Evolutionary conservation across 1,140 invertebrate genomes (phyloP).

Genomic region (Formica selysi): DNA sequence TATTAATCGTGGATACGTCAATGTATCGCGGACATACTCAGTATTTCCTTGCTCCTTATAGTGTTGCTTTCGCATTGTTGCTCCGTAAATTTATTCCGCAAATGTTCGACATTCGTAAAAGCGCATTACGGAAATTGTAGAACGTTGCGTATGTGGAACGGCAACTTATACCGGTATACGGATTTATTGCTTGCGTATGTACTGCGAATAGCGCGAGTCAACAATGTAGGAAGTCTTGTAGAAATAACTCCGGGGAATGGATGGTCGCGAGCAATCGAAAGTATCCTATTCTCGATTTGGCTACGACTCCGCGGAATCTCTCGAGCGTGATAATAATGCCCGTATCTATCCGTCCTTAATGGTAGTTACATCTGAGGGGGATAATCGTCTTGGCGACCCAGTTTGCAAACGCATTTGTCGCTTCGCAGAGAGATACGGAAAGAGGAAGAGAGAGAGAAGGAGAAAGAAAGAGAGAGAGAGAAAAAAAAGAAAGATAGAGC

Average conservation of each 20-base stretch:
- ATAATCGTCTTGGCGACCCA: constrained; percentile 70
- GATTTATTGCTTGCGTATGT: constrained; percentile 55
- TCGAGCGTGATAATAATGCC: constrained; percentile 64
- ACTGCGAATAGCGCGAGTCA: constrained; percentile 63
- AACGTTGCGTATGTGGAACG: background rate
- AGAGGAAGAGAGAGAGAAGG: background rate
- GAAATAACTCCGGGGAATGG: constrained; percentile 64
- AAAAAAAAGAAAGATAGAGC: background rate
- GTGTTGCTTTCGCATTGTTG: constrained; percentile 14
- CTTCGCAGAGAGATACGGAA: background rate
- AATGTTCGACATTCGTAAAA: constrained; percentile 40
- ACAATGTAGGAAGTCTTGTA: constrained; percentile 67
- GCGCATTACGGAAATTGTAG: constrained; percentile 27
- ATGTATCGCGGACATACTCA: background rate
- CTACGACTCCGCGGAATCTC: constrained; percentile 65
- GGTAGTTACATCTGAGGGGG: constrained; percentile 60
- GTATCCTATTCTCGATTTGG: constrained; percentile 72
- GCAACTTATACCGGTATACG: constrained; percentile 1
- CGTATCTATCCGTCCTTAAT: constrained; percentile 59
- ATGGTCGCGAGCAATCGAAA: constrained; percentile 68
- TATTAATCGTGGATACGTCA: background rate
- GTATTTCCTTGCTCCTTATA: constrained; percentile 2
- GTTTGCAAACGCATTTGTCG: constrained; percentile 38
- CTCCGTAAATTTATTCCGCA: constrained; percentile 30
- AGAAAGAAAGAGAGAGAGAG: background rate